Evolutionary conservation across 2,113 vertebrate species (phyloP), one percentile per base, ranked within the genome.

Genomic region (Thalassarche chlororhynchos): DNA sequence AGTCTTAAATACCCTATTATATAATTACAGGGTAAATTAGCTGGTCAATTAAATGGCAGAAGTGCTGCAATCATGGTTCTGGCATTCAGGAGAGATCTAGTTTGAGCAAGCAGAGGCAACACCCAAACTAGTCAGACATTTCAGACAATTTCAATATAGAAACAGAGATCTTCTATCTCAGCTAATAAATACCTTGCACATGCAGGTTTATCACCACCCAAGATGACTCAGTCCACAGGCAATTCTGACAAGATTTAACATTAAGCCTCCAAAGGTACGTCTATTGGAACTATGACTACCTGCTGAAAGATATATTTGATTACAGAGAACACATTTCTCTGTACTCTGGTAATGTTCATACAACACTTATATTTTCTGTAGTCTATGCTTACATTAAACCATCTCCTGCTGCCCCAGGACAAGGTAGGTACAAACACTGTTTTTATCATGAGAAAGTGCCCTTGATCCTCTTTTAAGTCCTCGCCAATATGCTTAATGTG

Each of bases 1-100:
- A 84, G 46, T 65, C 81, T 77, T 89, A 91, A 91, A 96, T 93
- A 93, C 49, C 49, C 54, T 75, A 24, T 87, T 75, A 92, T 32
- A 89, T 36, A 70, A 74, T 72, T 58, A 70, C 31, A 80, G 42
- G 17, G 61, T 38, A 92, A 96, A 95, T 89, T 44, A 79, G 75
- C 23, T 28, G 24, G 81, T 87, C 87, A 93, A n/a, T 90, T 82
- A 77, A 87, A 77, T 31, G 14, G 34, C 70, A 85, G 23, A 87
- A 94, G 12, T 34, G 54, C 60, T 83, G 17, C 72, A 84, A 34
- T 66, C 57, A 60, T 28, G 34, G 51, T 47, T 84, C 5, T 1
- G 69, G 38, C 55, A 42, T 64, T 71, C 40, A 61, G 28, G 31
- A 85, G 32, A 62, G 29, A 83, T 14, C 17, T n/a, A 54, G 18